Conservation (phyloP, 2,797 vertebrate genomes). For the Sphenodon punctatus region DNA sequence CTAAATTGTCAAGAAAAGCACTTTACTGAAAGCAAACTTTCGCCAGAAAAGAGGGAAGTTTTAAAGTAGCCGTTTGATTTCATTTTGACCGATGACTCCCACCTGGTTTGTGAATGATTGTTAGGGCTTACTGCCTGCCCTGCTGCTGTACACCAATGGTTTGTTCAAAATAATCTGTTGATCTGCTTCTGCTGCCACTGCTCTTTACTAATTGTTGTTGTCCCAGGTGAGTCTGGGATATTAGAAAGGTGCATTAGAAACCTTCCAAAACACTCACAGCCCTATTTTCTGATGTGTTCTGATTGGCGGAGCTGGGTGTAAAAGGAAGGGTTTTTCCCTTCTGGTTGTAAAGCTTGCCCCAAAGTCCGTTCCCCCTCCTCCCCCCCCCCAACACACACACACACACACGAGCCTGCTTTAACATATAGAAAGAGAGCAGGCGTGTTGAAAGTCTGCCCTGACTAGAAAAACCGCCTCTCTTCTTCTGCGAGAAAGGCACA, state of each 20-base stretch:
- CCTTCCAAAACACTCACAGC: neutral
- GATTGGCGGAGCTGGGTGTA: no score
- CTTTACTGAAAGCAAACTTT: conserved; percentile 50
- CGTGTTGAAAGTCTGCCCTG: neutral
- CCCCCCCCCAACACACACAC: neutral
- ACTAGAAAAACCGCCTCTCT: neutral
- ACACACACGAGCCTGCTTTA: neutral
- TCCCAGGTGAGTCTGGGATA: neutral
- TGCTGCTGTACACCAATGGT: conserved; percentile 47
- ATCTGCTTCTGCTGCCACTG: conserved; percentile 5
- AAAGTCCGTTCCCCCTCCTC: neutral
- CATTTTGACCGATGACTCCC: neutral
- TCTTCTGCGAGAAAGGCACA: neutral
- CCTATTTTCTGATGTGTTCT: no score
- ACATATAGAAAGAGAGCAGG: neutral
- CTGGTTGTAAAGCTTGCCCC: neutral
- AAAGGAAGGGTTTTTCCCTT: neutral
- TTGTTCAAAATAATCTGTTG: conserved; percentile 64
- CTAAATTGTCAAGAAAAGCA: conserved; percentile 53
- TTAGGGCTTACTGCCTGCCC: conserved; percentile 42
- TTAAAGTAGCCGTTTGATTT: neutral
- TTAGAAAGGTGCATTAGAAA: accelerated
- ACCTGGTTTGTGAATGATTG: conserved; percentile 31
- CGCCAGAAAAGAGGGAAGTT: neutral
- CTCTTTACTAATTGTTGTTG: conserved; percentile 8